phyloP scores from a whole-genome alignment of 2,888 invertebrate species.

The Aporophyla lueneburgensis region DNA sequence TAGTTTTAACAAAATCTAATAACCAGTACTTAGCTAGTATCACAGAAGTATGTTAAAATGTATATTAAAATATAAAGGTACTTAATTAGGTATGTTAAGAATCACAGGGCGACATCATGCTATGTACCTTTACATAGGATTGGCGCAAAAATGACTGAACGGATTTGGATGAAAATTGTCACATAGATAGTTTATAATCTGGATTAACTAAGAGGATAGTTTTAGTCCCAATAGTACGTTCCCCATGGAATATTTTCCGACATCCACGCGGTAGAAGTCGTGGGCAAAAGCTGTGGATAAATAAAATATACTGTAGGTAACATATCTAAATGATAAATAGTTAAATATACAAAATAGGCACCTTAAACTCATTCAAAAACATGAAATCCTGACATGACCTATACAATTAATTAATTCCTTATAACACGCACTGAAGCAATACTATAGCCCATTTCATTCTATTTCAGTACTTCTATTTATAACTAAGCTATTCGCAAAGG shows the following conservation, averaged over 20 bases:
- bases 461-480: conserved; percentile 12
- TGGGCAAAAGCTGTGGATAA: not conserved
- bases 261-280: too few relatives aligned
- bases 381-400: not conserved
- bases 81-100: not conserved
- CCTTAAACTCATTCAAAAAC: not conserved
- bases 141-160: not conserved
- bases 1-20: not conserved
- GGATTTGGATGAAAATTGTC: not conserved
- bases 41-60: not conserved
- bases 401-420: not conserved
- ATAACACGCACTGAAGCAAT: not conserved
- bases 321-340: not conserved
- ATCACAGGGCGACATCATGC: not conserved
- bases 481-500: conserved; percentile 9
- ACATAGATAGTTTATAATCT: not conserved
- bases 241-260: too few relatives aligned
- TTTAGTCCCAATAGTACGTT: too few relatives aligned
- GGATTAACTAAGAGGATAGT: too few relatives aligned
- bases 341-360: not conserved
- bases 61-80: not conserved
- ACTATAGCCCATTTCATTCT: not conserved
- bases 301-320: not conserved
- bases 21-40: not conserved
- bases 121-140: too few relatives aligned